phyloP scores from a whole-genome alignment of 2,888 invertebrate species.

The Eurois occulta region DNA sequence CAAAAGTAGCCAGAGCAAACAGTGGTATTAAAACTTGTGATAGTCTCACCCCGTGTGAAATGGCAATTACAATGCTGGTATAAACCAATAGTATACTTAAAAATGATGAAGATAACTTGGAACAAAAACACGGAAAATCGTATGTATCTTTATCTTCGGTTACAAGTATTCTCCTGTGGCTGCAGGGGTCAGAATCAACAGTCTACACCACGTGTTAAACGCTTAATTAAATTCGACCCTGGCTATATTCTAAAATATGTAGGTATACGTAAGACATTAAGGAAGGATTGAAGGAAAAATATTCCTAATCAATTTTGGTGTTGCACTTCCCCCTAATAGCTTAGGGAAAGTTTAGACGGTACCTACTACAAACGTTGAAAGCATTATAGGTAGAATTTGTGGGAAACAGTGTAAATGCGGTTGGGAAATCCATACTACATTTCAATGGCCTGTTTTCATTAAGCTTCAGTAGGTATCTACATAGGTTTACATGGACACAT shows the following conservation, averaged over 20 bases:
- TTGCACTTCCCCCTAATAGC: background rate
- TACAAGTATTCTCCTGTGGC: background rate
- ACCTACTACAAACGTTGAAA: background rate
- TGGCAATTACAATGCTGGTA: background rate
- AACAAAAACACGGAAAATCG: background rate
- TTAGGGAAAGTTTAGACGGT: background rate
- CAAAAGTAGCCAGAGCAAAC: background rate
- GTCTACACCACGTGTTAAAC: background rate
- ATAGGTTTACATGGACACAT: background rate
- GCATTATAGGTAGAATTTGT: slow-evolving; percentile 8
- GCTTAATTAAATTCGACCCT: background rate
- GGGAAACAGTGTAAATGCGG: slow-evolving; percentile 17
- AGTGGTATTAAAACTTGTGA: background rate
- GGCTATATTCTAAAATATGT: background rate
- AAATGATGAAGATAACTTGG: background rate
- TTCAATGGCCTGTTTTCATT: slow-evolving; percentile 37
- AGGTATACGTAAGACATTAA: background rate
- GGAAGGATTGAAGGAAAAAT: background rate
- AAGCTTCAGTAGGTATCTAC: background rate
- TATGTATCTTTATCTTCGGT: background rate
- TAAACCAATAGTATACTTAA: background rate
- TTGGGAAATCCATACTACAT: slow-evolving; percentile 43
- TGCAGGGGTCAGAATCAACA: background rate
- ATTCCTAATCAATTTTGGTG: background rate
- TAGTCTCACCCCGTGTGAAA: background rate